These are phyloP conservation scores for Heliopora coerulea DNA, from an alignment of 92 coral and sea anemone species.

Conservation along the genomic window DNA sequence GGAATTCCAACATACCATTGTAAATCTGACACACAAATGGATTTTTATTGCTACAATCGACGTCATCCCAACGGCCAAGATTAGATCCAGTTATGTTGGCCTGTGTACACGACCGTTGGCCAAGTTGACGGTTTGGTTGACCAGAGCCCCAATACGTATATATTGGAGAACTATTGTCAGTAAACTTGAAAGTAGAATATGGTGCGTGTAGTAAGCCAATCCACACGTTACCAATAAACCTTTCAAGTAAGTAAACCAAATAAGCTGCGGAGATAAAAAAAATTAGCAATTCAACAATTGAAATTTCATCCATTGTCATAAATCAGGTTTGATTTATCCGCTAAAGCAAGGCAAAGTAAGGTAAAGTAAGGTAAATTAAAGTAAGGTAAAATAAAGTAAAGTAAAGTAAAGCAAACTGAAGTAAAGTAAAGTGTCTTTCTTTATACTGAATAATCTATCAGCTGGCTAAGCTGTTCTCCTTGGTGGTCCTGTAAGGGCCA, in stretches of 20 bases:
- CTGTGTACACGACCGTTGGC: slow-evolving; percentile 61
- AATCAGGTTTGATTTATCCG: too few relatives aligned
- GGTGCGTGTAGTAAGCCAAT: slow-evolving; percentile 63
- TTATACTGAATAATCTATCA: too few relatives aligned
- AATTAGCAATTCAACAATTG: background rate
- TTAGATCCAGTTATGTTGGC: slow-evolving; percentile 51
- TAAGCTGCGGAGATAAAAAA: slow-evolving; percentile 6
- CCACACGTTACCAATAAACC: slow-evolving; percentile 85
- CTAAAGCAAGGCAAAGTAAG: too few relatives aligned
- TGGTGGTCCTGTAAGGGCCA: too few relatives aligned
- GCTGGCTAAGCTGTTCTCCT: too few relatives aligned
- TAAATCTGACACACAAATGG: slow-evolving; percentile 74
- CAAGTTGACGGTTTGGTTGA: slow-evolving; percentile 60
- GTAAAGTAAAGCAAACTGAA: too few relatives aligned
- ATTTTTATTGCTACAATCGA: slow-evolving; percentile 56
- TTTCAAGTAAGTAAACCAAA: slow-evolving; percentile 59
- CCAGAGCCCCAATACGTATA: slow-evolving; percentile 78
- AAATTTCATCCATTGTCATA: too few relatives aligned
- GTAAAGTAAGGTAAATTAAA: too few relatives aligned
- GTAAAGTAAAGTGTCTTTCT: too few relatives aligned
- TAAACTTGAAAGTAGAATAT: slow-evolving; percentile 63
- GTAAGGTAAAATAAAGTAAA: too few relatives aligned
- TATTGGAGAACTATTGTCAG: slow-evolving; percentile 60
- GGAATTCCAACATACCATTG: slow-evolving; percentile 54
- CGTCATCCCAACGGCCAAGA: slow-evolving; percentile 82